Evolutionary conservation across 2,113 vertebrate genomes (phyloP).

Genomic region (Boleophthalmus pectinirostris): DNA sequence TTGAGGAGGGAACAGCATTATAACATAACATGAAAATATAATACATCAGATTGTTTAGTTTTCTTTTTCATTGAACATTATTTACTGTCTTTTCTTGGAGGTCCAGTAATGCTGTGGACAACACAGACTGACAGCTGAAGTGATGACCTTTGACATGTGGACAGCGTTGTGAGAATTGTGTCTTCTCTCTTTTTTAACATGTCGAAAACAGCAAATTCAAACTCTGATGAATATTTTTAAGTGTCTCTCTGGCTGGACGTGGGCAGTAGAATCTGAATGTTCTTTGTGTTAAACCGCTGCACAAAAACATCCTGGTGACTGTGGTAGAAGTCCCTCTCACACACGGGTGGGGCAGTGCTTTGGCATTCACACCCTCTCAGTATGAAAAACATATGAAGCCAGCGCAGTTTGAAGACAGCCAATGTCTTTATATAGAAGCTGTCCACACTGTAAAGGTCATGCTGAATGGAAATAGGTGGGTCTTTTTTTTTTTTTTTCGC

Average conservation of each 20-base stretch:
- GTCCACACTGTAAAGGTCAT: not conserved
- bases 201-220: constrained; percentile 24
- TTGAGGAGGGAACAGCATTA: too few species aligned
- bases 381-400: constrained; percentile 49
- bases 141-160: not conserved
- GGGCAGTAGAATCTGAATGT: constrained; percentile 45
- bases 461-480: not conserved
- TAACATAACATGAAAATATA: too few species aligned
- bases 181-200: constrained; percentile 15
- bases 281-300: constrained; percentile 48
- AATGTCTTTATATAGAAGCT: constrained; percentile 9
- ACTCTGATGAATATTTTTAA: constrained; percentile 44
- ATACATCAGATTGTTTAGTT: too few species aligned
- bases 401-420: constrained; percentile 11
- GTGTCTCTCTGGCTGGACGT: constrained; percentile 35
- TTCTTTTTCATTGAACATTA: too few species aligned
- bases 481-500: too few species aligned
- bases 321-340: constrained; percentile 44
- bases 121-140: constrained; percentile 12
- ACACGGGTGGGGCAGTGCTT: constrained; percentile 54
- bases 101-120: not conserved
- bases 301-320: constrained; percentile 49
- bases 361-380: constrained; percentile 36
- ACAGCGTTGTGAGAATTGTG: constrained; percentile 4
- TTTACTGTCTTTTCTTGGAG: too few species aligned